Evolutionary conservation across 2,888 invertebrate genomes (phyloP).

Genomic region (Cynaeus angustus): DNA sequence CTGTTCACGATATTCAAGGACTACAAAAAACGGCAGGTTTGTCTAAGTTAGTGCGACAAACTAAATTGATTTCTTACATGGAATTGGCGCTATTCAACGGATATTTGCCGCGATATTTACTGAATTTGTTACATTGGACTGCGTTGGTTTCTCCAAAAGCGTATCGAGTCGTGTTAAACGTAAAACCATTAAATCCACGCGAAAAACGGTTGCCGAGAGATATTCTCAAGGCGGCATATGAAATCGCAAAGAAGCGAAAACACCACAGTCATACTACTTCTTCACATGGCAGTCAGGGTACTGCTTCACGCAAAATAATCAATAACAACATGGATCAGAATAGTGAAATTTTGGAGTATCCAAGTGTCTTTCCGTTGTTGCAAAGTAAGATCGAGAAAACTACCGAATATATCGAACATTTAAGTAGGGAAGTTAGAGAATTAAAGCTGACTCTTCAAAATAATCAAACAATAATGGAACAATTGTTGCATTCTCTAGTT

Average conservation of each 20-base stretch:
- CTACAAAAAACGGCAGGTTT: slow-evolving; percentile 89
- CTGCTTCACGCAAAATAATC: slow-evolving; percentile 78
- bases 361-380: slow-evolving; percentile 75
- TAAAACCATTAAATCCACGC: slow-evolving; percentile 88
- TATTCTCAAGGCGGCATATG: slow-evolving; percentile 86
- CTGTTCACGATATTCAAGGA: slow-evolving; percentile 91
- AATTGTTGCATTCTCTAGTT: slow-evolving; percentile 63
- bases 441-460: slow-evolving; percentile 74
- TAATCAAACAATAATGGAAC: slow-evolving; percentile 67
- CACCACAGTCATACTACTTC: slow-evolving; percentile 81
- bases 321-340: slow-evolving; percentile 75
- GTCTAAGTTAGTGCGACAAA: slow-evolving; percentile 88
- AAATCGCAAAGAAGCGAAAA: slow-evolving; percentile 85
- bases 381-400: slow-evolving; percentile 81
- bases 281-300: slow-evolving; percentile 73
- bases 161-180: slow-evolving; percentile 86
- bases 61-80: slow-evolving; percentile 90
- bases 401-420: slow-evolving; percentile 78
- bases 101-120: slow-evolving; percentile 82
- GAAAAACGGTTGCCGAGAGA: slow-evolving; percentile 87
- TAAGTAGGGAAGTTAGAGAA: slow-evolving; percentile 81
- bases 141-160: slow-evolving; percentile 88
- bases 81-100: slow-evolving; percentile 88
- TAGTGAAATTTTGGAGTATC: slow-evolving; percentile 65
- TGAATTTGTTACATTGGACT: slow-evolving; percentile 84